phyloP scores from a whole-genome alignment of 2,797 vertebrate species.

The Arrhamphus sclerolepis region DNA sequence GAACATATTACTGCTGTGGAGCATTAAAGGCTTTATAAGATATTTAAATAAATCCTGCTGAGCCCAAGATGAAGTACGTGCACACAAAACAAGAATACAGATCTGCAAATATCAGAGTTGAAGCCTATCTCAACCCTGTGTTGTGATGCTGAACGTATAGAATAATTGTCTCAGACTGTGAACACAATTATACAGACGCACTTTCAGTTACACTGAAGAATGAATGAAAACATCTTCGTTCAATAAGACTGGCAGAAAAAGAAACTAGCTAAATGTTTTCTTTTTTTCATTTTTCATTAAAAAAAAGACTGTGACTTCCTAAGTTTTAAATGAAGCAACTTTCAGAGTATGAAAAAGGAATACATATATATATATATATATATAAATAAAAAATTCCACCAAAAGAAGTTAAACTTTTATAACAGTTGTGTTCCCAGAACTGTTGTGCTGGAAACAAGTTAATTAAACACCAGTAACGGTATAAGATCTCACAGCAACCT shows the following conservation, averaged over 20 bases:
- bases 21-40: slow-evolving; percentile 60
- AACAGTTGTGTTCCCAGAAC: slow-evolving; percentile 65
- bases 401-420: slow-evolving; percentile 48
- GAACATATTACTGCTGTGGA: slow-evolving; percentile 47
- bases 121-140: slow-evolving; percentile 1
- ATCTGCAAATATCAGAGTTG: slow-evolving; percentile 22
- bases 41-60: slow-evolving; percentile 54
- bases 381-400: slow-evolving; percentile 25
- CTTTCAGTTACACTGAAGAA: background rate
- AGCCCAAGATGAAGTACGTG: slow-evolving; percentile 9
- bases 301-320: slow-evolving; percentile 11
- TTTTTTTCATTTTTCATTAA: too few relatives aligned
- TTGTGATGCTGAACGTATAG: slow-evolving; percentile 27
- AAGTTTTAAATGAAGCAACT: slow-evolving; percentile 25
- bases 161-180: slow-evolving; percentile 23
- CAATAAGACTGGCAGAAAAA: background rate
- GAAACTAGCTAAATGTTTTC: background rate
- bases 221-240: background rate
- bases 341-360: slow-evolving; percentile 3
- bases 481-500: slow-evolving; percentile 45
- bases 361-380: too few relatives aligned
- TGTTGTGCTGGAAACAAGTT: slow-evolving; percentile 61
- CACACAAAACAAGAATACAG: slow-evolving; percentile 21
- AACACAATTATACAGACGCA: background rate
- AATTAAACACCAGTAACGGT: slow-evolving; percentile 66